Evolutionary conservation across 30 jellyfish, hydroid and myxozoan species (phyloP).

Genomic region (Aurelia sp.): DNA sequence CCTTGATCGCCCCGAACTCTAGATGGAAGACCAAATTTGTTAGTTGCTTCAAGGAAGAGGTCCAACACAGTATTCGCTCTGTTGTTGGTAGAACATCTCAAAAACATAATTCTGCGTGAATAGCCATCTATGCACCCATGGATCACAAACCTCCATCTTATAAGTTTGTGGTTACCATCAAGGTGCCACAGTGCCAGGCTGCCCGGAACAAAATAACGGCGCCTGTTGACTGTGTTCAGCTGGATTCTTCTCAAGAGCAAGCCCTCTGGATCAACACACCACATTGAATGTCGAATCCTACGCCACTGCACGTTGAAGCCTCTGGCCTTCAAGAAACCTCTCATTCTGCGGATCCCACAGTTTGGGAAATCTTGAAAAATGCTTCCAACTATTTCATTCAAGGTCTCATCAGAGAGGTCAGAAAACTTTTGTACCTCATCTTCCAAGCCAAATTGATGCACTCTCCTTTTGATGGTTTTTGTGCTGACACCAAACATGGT

Average conservation of each 20-base stretch:
- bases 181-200: constrained; percentile 34
- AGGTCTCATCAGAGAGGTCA: constrained; percentile 11
- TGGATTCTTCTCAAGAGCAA: constrained; percentile 51
- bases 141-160: constrained; percentile 47
- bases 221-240: constrained; percentile 1
- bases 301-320: constrained; percentile 47
- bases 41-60: constrained; percentile 7
- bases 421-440: constrained; percentile 1
- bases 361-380: constrained; percentile 34
- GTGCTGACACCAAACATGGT: constrained; percentile 41
- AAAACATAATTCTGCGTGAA: constrained; percentile 24
- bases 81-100: constrained; percentile 19
- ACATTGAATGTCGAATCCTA: constrained; percentile 42
- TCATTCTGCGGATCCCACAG: no score
- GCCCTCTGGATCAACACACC: constrained; percentile 78
- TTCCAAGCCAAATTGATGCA: constrained; percentile 11
- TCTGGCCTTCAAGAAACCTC: constrained; percentile 6
- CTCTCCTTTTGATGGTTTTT: constrained; percentile 56
- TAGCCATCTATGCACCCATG: constrained; percentile 49
- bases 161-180: constrained; percentile 48
- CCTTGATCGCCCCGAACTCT: constrained; percentile 51
- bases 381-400: no score
- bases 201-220: constrained; percentile 49
- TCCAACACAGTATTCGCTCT: constrained; percentile 23
- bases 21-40: constrained; percentile 34